phyloP scores from a whole-genome alignment of 2,888 invertebrate genomes.

The Rhodophaea formosa region DNA sequence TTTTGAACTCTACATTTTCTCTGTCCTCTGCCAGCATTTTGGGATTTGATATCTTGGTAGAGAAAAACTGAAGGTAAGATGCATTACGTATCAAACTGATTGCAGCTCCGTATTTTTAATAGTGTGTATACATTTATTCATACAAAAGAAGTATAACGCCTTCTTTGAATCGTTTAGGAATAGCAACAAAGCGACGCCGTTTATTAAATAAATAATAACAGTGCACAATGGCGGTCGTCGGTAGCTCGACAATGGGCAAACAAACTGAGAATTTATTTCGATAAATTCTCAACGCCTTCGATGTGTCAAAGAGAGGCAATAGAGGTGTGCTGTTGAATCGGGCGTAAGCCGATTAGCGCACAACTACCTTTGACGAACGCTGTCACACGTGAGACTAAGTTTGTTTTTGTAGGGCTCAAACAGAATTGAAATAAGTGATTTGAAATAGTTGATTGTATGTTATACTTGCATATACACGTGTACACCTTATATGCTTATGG shows the following conservation, averaged over 20 bases:
- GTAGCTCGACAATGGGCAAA: constrained; percentile 72
- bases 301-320: constrained; percentile 56
- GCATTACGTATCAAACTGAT: constrained; percentile 10
- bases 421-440: constrained; percentile 9
- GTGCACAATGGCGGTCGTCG: constrained; percentile 60
- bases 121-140: constrained; percentile 27
- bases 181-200: constrained; percentile 62
- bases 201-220: constrained; percentile 78
- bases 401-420: constrained; percentile 33
- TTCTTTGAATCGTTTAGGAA: constrained; percentile 56
- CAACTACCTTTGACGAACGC: constrained; percentile 49
- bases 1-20: too few species aligned
- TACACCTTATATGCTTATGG: constrained; percentile 1
- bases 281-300: constrained; percentile 75
- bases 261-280: constrained; percentile 78
- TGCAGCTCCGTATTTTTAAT: constrained; percentile 10
- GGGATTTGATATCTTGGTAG: too few species aligned
- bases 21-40: too few species aligned
- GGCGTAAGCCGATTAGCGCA: constrained; percentile 76
- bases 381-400: constrained; percentile 55
- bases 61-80: too few species aligned
- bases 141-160: constrained; percentile 43
- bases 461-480: not conserved
- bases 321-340: constrained; percentile 52
- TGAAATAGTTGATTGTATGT: constrained; percentile 14